A percentile compares a stretch with the other conserved stretches of the same genome.
phyloP scores from a whole-genome alignment of 2,888 invertebrate genomes.

The Dione vanillae region DNA sequence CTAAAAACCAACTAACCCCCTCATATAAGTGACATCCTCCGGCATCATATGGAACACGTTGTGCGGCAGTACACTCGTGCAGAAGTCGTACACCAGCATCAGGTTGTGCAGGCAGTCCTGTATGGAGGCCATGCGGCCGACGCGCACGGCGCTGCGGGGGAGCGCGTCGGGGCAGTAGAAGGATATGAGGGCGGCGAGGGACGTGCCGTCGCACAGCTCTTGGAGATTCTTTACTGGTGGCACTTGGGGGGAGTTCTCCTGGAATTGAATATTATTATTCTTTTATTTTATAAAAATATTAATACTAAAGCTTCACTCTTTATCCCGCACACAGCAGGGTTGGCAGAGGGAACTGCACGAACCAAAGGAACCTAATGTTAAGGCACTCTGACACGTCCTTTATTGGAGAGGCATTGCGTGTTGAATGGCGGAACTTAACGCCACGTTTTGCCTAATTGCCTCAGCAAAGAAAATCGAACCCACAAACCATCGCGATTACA shows the following conservation, averaged over 20 bases:
- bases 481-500: too few relatives aligned
- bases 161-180: conserved; percentile 64
- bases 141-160: conserved; percentile 81
- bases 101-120: conserved; percentile 97
- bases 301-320: too few relatives aligned
- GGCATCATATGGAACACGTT: conserved; percentile 96
- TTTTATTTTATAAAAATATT: too few relatives aligned
- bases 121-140: conserved; percentile 88
- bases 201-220: conserved; percentile 93
- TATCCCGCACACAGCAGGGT: too few relatives aligned
- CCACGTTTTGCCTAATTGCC: too few relatives aligned
- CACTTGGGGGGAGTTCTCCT: conserved; percentile 86
- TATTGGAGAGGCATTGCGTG: too few relatives aligned
- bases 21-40: conserved; percentile 97
- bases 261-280: conserved; percentile 47
- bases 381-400: too few relatives aligned
- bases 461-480: too few relatives aligned
- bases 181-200: conserved; percentile 45
- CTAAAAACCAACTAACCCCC: conserved; percentile 85
- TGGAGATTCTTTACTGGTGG: conserved; percentile 91
- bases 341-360: too few relatives aligned
- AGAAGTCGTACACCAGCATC: conserved; percentile 94
- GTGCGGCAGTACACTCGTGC: conserved; percentile 92
- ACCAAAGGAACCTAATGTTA: too few relatives aligned
- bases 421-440: too few relatives aligned